phyloP scores from a whole-genome alignment of 2,888 invertebrate species.

The Kuschelorhynchus macadamiae region DNA sequence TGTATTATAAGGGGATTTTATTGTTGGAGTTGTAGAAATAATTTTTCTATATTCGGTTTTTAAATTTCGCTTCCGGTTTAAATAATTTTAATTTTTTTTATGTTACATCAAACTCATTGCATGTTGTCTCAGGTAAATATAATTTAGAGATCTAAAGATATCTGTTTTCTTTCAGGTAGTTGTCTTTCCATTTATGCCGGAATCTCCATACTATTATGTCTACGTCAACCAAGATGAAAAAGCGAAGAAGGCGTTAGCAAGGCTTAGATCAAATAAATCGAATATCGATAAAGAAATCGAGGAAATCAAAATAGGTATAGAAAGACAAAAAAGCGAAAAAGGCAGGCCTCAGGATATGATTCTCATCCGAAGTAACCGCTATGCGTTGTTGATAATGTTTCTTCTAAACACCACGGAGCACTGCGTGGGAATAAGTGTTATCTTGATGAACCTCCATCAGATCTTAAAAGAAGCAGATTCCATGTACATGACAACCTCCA shows the following conservation, averaged over 20 bases:
- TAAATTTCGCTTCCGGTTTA: too few species aligned
- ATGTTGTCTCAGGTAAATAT: too few species aligned
- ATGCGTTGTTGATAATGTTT: constrained; percentile 64
- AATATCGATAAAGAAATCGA: constrained; percentile 63
- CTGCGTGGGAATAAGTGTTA: constrained; percentile 65
- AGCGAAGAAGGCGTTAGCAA: constrained; percentile 61
- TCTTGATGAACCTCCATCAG: constrained; percentile 67
- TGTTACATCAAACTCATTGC: too few species aligned
- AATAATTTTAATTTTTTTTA: too few species aligned
- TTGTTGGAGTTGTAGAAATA: too few species aligned
- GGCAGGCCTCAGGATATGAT: constrained; percentile 64
- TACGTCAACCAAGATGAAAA: constrained; percentile 59
- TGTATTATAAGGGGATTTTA: too few species aligned
- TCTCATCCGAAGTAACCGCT: constrained; percentile 63
- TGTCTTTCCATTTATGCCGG: constrained; percentile 65
- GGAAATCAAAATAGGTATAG: constrained; percentile 59
- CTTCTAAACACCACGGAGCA: constrained; percentile 65
- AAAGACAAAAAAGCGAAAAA: constrained; percentile 62
- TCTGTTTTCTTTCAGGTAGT: constrained; percentile 56
- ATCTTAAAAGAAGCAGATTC: constrained; percentile 64
- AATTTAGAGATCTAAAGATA: not conserved
- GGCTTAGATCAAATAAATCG: constrained; percentile 57
- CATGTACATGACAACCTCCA: constrained; percentile 59
- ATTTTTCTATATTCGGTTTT: too few species aligned
- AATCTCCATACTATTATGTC: constrained; percentile 65